These are phyloP conservation scores for Anagyrus pseudococci DNA, from an alignment of 2,888 invertebrate genomes.

Conservation along the genomic window DNA sequence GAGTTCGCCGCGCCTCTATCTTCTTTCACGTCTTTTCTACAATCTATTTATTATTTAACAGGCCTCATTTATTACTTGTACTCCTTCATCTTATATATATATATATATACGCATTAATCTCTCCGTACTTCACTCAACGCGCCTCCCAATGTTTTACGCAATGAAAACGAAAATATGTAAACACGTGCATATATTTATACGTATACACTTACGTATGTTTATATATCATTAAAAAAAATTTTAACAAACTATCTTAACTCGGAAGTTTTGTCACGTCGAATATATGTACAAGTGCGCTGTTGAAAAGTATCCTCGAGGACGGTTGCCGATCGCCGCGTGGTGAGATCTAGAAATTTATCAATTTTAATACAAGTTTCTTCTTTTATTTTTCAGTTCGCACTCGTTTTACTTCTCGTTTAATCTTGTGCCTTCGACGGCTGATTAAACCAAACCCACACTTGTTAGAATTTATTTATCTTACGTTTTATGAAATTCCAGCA, in stretches of 20 bases:
- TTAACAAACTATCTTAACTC: background rate
- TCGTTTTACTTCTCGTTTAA: too few species aligned
- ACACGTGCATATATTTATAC: too few species aligned
- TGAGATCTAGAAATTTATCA: too few species aligned
- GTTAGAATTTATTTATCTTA: too few species aligned
- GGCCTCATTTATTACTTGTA: slow-evolving; percentile 11
- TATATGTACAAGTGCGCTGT: background rate
- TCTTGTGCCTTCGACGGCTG: too few species aligned
- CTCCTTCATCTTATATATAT: slow-evolving; percentile 11
- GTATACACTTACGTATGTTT: too few species aligned
- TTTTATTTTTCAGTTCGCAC: slow-evolving; percentile 3
- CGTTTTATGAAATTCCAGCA: too few species aligned
- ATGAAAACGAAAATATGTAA: background rate
- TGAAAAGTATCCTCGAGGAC: slow-evolving; percentile 13
- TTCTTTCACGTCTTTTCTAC: slow-evolving; percentile 14
- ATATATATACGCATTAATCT: slow-evolving; percentile 25
- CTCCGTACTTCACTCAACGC: slow-evolving; percentile 11
- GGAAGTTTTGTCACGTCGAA: slow-evolving; percentile 12
- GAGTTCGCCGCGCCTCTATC: slow-evolving; percentile 25
- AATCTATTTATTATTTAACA: slow-evolving; percentile 3
- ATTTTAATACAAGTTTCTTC: slow-evolving; percentile 12
- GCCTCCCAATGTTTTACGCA: slow-evolving; percentile 3
- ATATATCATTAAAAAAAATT: background rate
- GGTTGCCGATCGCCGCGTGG: background rate
- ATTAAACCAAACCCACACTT: too few species aligned